These are phyloP conservation scores for Pyrocoelia pectoralis DNA, from an alignment of 2,888 invertebrate species.

Conservation along the genomic window DNA sequence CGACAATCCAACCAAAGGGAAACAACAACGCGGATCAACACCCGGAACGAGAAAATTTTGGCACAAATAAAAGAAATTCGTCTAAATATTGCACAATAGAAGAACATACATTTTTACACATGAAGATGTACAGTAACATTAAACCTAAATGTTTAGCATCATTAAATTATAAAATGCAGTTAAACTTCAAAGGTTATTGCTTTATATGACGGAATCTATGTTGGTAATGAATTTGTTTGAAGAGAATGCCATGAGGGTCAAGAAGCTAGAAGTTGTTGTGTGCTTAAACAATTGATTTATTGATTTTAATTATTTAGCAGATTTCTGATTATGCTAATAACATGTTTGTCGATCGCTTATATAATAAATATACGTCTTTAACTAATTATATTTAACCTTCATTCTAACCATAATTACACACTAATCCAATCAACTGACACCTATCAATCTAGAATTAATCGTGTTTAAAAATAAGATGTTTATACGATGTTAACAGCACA, in stretches of 20 bases:
- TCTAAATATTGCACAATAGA: no score
- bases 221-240: not conserved
- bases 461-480: not conserved
- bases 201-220: not conserved
- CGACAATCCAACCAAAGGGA: no score
- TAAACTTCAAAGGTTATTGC: not conserved
- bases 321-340: not conserved
- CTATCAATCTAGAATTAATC: not conserved
- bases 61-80: no score
- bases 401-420: not conserved
- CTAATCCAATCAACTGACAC: not conserved
- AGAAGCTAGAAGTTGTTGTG: not conserved
- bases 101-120: no score
- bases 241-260: not conserved
- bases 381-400: constrained; percentile 1
- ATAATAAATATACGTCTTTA: not conserved
- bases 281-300: not conserved
- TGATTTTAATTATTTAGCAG: not conserved
- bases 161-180: not conserved
- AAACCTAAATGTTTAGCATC: not conserved
- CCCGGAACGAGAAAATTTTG: no score
- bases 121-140: no score
- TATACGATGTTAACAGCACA: constrained; percentile 11
- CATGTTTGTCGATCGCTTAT: not conserved
- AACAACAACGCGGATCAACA: no score